Evolutionary conservation across 2,797 vertebrate species (phyloP).

Genomic region (Xenops minutus): DNA sequence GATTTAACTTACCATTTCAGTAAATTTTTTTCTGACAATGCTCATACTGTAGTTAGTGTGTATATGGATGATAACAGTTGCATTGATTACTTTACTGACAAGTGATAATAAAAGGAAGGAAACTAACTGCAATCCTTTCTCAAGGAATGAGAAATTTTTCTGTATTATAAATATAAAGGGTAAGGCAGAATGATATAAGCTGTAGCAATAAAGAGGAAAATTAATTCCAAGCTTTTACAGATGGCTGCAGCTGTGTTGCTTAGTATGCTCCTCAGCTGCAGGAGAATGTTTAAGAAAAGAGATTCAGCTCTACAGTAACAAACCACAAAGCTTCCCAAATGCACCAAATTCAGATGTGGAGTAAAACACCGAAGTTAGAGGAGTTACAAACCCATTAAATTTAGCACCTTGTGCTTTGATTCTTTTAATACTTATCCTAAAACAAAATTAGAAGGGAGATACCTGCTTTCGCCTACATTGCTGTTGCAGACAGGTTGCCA

Average conservation of each 20-base stretch:
- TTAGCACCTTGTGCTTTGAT: neutral
- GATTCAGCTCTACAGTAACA: neutral
- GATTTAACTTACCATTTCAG: conserved; percentile 31
- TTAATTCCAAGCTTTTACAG: conserved; percentile 54
- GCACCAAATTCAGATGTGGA: neutral
- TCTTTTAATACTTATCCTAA: neutral
- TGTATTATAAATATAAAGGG: conserved; percentile 21
- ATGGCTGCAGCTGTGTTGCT: conserved; percentile 25
- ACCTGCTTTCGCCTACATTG: neutral
- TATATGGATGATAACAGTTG: neutral
- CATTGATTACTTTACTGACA: conserved; percentile 40
- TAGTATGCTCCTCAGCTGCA: conserved; percentile 19
- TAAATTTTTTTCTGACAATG: neutral
- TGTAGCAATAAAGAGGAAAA: conserved; percentile 53
- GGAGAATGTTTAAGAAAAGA: neutral
- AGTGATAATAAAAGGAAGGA: conserved; percentile 5
- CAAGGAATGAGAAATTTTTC: neutral
- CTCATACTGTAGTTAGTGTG: neutral
- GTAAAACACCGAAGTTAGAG: neutral
- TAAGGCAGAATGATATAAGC: conserved; percentile 20
- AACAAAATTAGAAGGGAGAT: conserved; percentile 10
- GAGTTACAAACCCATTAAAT: neutral
- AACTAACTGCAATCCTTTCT: conserved; percentile 4
- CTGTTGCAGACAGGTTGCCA: neutral
- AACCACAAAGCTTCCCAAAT: conserved; percentile 26